phyloP scores from a whole-genome alignment of 2,113 vertebrate genomes.

The Limanda limanda region DNA sequence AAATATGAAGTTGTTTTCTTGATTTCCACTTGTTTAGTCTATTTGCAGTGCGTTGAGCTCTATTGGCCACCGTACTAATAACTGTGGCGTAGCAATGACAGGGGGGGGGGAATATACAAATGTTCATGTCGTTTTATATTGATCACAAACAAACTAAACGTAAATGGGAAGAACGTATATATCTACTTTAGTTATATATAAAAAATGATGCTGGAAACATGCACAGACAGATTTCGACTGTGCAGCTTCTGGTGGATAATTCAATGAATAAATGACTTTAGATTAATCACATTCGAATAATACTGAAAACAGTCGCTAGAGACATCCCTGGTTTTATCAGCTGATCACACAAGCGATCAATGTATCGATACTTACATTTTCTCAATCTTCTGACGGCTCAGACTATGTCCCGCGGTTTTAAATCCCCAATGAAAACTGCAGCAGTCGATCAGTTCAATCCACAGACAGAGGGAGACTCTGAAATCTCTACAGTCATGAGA shows the following conservation, averaged over 20 bases:
- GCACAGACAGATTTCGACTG: neutral
- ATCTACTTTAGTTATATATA: too few species aligned
- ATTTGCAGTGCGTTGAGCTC: too few species aligned
- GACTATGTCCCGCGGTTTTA: neutral
- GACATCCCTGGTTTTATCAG: neutral
- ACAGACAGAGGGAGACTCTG: neutral
- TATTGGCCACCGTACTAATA: too few species aligned
- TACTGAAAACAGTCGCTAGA: neutral
- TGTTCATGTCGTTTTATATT: too few species aligned
- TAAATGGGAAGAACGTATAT: too few species aligned
- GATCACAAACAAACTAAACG: too few species aligned
- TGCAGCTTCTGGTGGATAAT: neutral
- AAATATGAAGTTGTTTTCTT: too few species aligned
- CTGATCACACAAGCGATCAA: neutral
- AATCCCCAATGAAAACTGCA: neutral
- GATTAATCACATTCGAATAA: neutral
- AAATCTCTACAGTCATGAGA: neutral
- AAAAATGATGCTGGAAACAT: too few species aligned
- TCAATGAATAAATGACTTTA: neutral
- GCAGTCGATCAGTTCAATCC: neutral
- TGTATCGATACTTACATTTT: constrained; percentile 43
- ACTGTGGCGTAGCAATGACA: too few species aligned
- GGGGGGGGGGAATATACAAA: too few species aligned
- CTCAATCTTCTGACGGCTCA: neutral
- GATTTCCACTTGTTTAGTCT: too few species aligned